Conservation (phyloP, 2,888 invertebrate genomes). For the Celastrina argiolus region DNA sequence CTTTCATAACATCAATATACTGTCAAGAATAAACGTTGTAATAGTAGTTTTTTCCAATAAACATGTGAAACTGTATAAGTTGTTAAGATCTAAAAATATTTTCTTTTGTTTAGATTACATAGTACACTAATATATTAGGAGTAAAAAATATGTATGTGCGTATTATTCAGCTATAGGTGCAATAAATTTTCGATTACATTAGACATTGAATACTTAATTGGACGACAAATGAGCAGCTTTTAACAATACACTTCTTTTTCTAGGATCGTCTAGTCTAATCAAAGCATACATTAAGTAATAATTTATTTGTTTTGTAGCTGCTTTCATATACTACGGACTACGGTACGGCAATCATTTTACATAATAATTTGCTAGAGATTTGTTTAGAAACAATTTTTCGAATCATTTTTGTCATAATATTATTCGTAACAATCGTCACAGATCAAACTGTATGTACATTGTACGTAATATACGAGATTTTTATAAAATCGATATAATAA, state of each 20-base stretch:
- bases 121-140: background rate
- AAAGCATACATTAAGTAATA: background rate
- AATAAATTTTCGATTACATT: background rate
- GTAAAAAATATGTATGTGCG: background rate
- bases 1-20: background rate
- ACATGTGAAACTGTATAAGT: slow-evolving; percentile 9
- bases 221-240: slow-evolving; percentile 17
- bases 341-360: background rate
- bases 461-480: background rate
- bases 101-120: slow-evolving; percentile 8
- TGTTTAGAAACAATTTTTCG: background rate
- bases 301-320: background rate
- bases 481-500: slow-evolving; percentile 12
- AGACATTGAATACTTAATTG: slow-evolving; percentile 10
- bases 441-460: background rate
- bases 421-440: background rate
- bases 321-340: background rate
- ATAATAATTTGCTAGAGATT: background rate
- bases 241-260: background rate
- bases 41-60: slow-evolving; percentile 1
- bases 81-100: slow-evolving; percentile 11
- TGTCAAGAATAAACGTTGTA: background rate
- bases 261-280: background rate
- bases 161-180: slow-evolving; percentile 15
- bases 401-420: background rate